These are phyloP conservation scores for Machaerirhynchus nigripectus DNA, from an alignment of 2,113 vertebrate genomes.

Conservation along the genomic window DNA sequence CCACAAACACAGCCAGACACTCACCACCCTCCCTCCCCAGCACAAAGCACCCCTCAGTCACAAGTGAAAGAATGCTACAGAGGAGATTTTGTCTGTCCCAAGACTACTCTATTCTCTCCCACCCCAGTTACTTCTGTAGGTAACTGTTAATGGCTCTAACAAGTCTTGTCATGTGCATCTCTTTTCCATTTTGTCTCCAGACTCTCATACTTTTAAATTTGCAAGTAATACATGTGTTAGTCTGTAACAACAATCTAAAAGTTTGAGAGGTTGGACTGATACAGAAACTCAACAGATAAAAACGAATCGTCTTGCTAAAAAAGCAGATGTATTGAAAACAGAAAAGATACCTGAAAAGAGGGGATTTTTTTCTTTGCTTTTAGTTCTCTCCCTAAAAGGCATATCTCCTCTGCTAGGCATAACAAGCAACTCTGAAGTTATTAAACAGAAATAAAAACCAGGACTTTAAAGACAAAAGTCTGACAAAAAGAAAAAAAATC, in stretches of 20 bases:
- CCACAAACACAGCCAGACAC: background rate
- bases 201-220: background rate
- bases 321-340: background rate
- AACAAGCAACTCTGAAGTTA: background rate
- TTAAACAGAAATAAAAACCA: background rate
- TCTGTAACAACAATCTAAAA: background rate
- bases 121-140: background rate
- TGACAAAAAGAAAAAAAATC: background rate
- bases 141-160: background rate
- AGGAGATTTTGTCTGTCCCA: background rate
- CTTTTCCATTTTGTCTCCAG: background rate
- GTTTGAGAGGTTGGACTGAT: background rate
- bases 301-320: background rate
- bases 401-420: background rate
- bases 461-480: background rate
- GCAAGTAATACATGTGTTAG: background rate
- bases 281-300: background rate
- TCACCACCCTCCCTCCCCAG: background rate
- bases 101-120: background rate
- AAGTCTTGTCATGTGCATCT: accelerated
- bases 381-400: background rate
- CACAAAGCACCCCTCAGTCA: accelerated
- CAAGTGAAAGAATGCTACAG: background rate
- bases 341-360: background rate
- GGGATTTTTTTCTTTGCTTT: background rate